phyloP scores from a whole-genome alignment of 2,888 invertebrate genomes.

The Brachyopa scutellaris region DNA sequence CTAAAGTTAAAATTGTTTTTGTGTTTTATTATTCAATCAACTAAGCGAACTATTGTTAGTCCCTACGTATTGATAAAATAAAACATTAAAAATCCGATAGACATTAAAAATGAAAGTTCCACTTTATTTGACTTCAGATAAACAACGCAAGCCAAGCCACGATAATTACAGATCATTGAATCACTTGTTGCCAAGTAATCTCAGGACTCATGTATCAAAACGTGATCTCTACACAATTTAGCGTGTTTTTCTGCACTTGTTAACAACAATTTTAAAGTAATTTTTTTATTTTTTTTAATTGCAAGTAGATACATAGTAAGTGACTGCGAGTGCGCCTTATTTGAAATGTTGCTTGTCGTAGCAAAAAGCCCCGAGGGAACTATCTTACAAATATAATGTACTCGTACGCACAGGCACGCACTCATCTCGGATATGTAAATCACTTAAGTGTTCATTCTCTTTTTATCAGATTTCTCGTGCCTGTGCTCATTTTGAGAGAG shows the following conservation, averaged over 20 bases:
- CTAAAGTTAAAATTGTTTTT: too few species aligned
- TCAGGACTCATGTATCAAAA: slow-evolving; percentile 19
- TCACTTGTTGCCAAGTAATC: slow-evolving; percentile 27
- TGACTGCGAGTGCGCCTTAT: neutral
- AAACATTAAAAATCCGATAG: too few species aligned
- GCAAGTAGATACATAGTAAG: slow-evolving; percentile 5
- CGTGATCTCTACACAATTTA: slow-evolving; percentile 1
- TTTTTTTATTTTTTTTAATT: too few species aligned
- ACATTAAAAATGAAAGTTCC: slow-evolving; percentile 32
- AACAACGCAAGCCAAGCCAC: neutral
- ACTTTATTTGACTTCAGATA: neutral
- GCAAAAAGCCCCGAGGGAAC: slow-evolving; percentile 5
- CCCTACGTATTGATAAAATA: too few species aligned
- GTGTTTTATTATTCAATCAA: too few species aligned
- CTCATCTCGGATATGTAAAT: slow-evolving; percentile 34
- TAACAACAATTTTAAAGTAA: slow-evolving; percentile 19
- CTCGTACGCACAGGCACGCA: neutral
- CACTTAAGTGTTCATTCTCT: neutral
- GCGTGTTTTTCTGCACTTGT: slow-evolving; percentile 11
- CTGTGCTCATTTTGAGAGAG: neutral
- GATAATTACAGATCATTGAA: neutral
- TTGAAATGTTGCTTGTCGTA: neutral
- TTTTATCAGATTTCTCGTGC: neutral
- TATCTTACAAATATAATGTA: too few species aligned
- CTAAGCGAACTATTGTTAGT: too few species aligned